phyloP scores from a whole-genome alignment of 2,888 invertebrate genomes.

The Tipula lateralis region DNA sequence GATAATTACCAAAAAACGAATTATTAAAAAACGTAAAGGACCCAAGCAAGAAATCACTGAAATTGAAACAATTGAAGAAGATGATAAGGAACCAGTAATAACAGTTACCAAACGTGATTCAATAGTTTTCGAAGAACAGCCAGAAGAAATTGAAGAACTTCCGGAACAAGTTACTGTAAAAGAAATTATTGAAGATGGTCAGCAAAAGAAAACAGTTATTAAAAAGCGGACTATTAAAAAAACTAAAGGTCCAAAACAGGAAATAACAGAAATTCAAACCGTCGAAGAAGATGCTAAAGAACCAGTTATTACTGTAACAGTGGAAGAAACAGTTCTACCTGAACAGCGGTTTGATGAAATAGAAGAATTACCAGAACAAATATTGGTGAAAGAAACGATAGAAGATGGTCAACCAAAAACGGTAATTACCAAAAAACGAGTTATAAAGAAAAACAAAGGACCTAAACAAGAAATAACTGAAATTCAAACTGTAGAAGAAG shows the following conservation, averaged over 20 bases:
- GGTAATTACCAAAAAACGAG: slow-evolving; percentile 48
- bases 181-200: slow-evolving; percentile 47
- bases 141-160: slow-evolving; percentile 38
- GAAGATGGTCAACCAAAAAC: slow-evolving; percentile 47
- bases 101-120: slow-evolving; percentile 40
- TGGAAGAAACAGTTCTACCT: slow-evolving; percentile 38
- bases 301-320: slow-evolving; percentile 46
- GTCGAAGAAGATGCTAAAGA: slow-evolving; percentile 49
- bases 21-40: slow-evolving; percentile 48
- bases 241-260: slow-evolving; percentile 45
- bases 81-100: slow-evolving; percentile 46
- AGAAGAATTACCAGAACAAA: slow-evolving; percentile 34
- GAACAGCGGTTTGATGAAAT: slow-evolving; percentile 38
- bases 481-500: slow-evolving; percentile 48
- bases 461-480: slow-evolving; percentile 48
- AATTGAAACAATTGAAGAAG: slow-evolving; percentile 49
- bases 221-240: slow-evolving; percentile 51
- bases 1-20: slow-evolving; percentile 46
- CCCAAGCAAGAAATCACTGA: slow-evolving; percentile 50
- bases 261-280: slow-evolving; percentile 47
- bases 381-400: slow-evolving; percentile 46
- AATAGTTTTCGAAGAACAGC: slow-evolving; percentile 30
- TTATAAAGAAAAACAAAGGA: slow-evolving; percentile 50
- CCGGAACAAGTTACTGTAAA: slow-evolving; percentile 40
- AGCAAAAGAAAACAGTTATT: slow-evolving; percentile 45